Percentiles rank a stretch among this genome's conserved stretches.
These are phyloP conservation scores for Acleris literana DNA, from an alignment of 2,888 invertebrate species.

Conservation along the genomic window DNA sequence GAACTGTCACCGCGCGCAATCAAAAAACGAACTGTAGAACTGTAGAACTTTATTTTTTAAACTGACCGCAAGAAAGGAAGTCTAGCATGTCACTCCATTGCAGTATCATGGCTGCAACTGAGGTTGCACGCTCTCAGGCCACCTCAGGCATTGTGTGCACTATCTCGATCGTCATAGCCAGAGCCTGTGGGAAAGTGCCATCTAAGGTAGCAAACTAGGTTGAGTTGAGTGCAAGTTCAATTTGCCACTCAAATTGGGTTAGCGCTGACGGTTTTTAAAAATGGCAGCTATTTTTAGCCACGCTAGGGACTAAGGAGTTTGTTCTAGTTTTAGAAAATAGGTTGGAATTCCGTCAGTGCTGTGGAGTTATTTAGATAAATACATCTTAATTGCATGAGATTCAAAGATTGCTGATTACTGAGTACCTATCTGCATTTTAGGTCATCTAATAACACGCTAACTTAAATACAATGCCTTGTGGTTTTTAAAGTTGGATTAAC, in stretches of 20 bases:
- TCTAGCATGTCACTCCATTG: conserved; percentile 80
- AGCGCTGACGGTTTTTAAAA: conserved; percentile 45
- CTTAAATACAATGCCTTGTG: too few species aligned
- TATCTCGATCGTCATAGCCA: conserved; percentile 58
- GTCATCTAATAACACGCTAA: too few species aligned
- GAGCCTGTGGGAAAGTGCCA: conserved; percentile 52
- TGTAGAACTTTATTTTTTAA: conserved; percentile 46
- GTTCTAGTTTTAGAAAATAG: background rate
- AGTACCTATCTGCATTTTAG: too few species aligned
- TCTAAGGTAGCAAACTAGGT: conserved; percentile 48
- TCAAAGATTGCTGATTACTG: too few species aligned
- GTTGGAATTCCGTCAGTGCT: too few species aligned
- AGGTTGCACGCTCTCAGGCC: conserved; percentile 55
- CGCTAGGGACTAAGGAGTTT: background rate
- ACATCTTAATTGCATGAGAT: too few species aligned
- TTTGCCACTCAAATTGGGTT: conserved; percentile 59
- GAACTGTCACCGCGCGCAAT: conserved; percentile 32
- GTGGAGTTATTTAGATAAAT: too few species aligned
- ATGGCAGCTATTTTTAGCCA: conserved; percentile 30
- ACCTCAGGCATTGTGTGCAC: conserved; percentile 56
- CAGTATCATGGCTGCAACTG: conserved; percentile 78
- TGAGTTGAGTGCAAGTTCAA: conserved; percentile 56
- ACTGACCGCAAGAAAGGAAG: conserved; percentile 77
- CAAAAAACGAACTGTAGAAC: conserved; percentile 39
- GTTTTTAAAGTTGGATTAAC: too few species aligned